Conservation (phyloP, 2,113 vertebrate species). For the Misgurnus mizolepis region DNA sequence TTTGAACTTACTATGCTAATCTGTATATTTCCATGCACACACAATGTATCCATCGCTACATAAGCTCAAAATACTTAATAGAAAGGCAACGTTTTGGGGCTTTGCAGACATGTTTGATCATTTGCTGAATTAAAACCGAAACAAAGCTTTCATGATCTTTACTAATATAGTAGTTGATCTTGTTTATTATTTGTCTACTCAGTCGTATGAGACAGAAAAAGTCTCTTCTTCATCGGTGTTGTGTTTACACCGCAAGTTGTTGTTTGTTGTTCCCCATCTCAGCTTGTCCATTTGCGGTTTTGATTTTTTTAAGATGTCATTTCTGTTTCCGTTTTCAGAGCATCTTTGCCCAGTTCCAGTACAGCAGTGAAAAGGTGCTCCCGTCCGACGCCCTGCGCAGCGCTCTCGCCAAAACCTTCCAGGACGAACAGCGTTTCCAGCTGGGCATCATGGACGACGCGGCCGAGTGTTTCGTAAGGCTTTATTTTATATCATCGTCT, state of each 20-base stretch:
- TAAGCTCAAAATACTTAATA: no score
- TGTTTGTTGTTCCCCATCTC: slow-evolving; percentile 7
- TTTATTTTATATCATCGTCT: not conserved
- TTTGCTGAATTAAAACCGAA: not conserved
- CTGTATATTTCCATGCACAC: no score
- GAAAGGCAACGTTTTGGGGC: no score
- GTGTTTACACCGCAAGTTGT: not conserved
- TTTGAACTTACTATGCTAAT: no score
- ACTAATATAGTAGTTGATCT: no score
- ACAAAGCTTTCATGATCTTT: no score
- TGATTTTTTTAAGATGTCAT: slow-evolving; percentile 5
- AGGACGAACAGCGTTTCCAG: slow-evolving; percentile 98
- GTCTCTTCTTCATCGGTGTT: not conserved
- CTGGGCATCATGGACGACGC: slow-evolving; percentile 99
- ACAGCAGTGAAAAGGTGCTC: slow-evolving; percentile 95
- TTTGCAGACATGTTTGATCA: not conserved
- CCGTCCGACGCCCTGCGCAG: slow-evolving; percentile 94
- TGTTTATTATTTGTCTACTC: no score
- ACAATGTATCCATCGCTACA: no score
- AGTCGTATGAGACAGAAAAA: no score
- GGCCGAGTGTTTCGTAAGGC: slow-evolving; percentile 97
- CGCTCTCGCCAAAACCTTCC: slow-evolving; percentile 97
- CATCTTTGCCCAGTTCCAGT: slow-evolving; percentile 98
- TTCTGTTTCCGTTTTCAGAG: slow-evolving; percentile 73
- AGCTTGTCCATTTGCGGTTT: slow-evolving; percentile 13